These are phyloP conservation scores for Eumeta japonica DNA, from an alignment of 1,140 invertebrate genomes.

Conservation along the genomic window DNA sequence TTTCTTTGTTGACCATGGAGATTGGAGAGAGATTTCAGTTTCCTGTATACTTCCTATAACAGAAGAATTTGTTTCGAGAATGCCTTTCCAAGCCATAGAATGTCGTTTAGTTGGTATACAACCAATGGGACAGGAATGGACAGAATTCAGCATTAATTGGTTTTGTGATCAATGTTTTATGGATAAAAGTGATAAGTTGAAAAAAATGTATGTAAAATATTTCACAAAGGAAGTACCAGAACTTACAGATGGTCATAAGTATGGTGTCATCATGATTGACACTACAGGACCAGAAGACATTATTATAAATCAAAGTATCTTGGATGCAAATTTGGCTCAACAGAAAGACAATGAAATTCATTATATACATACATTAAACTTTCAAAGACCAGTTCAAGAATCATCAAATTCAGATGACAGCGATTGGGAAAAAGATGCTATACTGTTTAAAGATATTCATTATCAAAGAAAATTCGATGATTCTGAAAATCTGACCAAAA, in stretches of 20 bases:
- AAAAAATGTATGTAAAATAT: slow-evolving; percentile 36
- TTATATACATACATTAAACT: slow-evolving; percentile 20
- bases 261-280: slow-evolving; percentile 36
- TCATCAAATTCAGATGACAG: not conserved
- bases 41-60: slow-evolving; percentile 30
- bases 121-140: slow-evolving; percentile 31
- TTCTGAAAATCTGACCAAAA: slow-evolving; percentile 1
- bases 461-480: slow-evolving; percentile 2
- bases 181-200: slow-evolving; percentile 19
- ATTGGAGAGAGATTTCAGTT: slow-evolving; percentile 23
- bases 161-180: slow-evolving; percentile 32
- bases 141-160: slow-evolving; percentile 38
- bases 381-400: not conserved
- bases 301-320: slow-evolving; percentile 33
- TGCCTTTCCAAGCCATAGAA: slow-evolving; percentile 54
- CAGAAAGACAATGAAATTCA: slow-evolving; percentile 24
- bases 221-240: slow-evolving; percentile 34
- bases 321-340: slow-evolving; percentile 33
- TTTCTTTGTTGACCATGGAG: slow-evolving; percentile 52
- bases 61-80: slow-evolving; percentile 27
- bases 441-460: not conserved
- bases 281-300: slow-evolving; percentile 29
- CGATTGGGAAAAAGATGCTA: not conserved
- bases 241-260: slow-evolving; percentile 42
- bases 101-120: slow-evolving; percentile 40